Conservation (phyloP, 2,113 vertebrate genomes). For the Noturus placidus region DNA sequence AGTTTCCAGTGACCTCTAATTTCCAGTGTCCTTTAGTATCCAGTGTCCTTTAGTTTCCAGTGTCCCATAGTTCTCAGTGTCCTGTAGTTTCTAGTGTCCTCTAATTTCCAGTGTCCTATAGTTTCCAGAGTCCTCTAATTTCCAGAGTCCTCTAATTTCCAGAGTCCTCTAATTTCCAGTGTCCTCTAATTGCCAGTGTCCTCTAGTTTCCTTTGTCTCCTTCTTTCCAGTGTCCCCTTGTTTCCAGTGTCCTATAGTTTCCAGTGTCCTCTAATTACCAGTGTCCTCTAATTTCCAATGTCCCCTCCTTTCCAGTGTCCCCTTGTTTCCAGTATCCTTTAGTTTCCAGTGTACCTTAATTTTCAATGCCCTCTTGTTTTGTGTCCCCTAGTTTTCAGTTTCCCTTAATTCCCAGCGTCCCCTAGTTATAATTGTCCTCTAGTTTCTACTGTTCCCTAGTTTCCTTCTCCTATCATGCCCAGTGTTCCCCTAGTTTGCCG, state of each 20-base stretch:
- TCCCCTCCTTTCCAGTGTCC: not conserved
- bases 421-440: too few species aligned
- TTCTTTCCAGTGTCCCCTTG: not conserved
- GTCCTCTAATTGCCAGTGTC: not conserved
- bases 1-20: not conserved
- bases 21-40: not conserved
- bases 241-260: not conserved
- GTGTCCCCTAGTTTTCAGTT: not conserved
- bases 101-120: not conserved
- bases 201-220: not conserved
- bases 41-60: not conserved
- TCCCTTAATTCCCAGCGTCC: not conserved
- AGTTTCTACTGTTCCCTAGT: too few species aligned
- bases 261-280: not conserved
- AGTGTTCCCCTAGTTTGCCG: not conserved
- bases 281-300: not conserved
- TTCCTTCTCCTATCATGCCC: too few species aligned
- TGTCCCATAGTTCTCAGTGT: not conserved
- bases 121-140: not conserved
- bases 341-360: not conserved
- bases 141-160: not conserved
- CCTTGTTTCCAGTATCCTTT: not conserved
- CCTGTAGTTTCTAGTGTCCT: not conserved
- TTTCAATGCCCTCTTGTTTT: too few species aligned
- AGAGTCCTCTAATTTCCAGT: not conserved